Conservation (phyloP, 1,140 invertebrate species). For the Campoletis sonorensis region DNA sequence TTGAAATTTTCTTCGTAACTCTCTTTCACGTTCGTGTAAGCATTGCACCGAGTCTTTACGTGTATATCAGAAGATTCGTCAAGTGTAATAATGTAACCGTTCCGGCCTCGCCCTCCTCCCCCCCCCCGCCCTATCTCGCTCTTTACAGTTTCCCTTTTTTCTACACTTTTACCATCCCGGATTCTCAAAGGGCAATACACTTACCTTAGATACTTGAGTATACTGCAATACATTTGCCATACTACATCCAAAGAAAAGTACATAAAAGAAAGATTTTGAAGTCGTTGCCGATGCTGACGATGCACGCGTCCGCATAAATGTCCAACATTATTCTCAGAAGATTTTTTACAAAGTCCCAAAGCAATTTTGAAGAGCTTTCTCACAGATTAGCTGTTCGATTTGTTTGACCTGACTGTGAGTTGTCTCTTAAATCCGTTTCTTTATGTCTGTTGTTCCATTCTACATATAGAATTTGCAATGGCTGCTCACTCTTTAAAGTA, state of each 20-base stretch:
- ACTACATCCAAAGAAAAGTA: neutral
- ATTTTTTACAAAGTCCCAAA: neutral
- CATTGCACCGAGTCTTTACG: slow-evolving; percentile 2
- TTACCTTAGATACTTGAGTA: neutral
- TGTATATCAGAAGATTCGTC: slow-evolving; percentile 9
- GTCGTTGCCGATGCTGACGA: neutral
- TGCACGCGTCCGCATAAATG: neutral
- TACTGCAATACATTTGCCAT: neutral
- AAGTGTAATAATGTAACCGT: neutral
- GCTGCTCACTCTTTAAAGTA: neutral
- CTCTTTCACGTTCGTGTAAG: slow-evolving; percentile 3
- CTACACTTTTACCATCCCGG: neutral
- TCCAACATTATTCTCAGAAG: neutral
- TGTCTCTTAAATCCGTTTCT: neutral
- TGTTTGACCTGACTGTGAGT: neutral
- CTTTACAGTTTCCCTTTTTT: neutral
- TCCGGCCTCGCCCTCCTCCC: neutral
- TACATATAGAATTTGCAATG: neutral
- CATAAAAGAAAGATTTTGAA: slow-evolving; percentile 4
- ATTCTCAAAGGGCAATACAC: slow-evolving; percentile 10
- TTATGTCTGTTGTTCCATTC: neutral
- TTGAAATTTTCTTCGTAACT: slow-evolving; percentile 5
- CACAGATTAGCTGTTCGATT: neutral
- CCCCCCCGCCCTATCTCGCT: too few species aligned
- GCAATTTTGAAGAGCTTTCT: neutral